Evolutionary conservation across 2,888 invertebrate species (phyloP), one percentile per base, ranked within the genome.

Genomic region (Cetonia aurata): DNA sequence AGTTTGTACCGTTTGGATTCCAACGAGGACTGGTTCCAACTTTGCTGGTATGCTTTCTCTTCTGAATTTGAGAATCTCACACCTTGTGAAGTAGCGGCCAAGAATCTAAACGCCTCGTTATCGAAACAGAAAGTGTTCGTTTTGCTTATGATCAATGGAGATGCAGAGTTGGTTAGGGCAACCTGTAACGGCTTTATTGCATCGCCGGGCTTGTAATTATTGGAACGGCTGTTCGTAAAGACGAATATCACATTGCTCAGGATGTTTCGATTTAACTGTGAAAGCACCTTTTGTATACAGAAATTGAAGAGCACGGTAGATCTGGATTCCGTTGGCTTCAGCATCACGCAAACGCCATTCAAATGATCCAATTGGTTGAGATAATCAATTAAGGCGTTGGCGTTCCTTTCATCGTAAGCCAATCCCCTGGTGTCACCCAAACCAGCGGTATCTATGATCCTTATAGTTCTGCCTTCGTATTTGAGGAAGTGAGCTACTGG

Each of bases 391-490:
- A 82, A 79, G 41, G 77, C 77, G 66, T 81, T 81, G 65, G 78
- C 80, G 56, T 81, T 81, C 10, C 67, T 53, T 25, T 79, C 71
- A 53, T 80, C 79, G 48, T 77, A 70, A 31, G 73, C 71, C 6
- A 74, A 72, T 1, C 81, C 81, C 31, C 78, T 74, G 1, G 78
- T 79, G 62, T 80, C 80, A 0, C 78, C 73, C 13, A 73, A 69
- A 4, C 75, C 75, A 3, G 75, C 73, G 0, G 75, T 75, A 41
- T 75, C 75, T 4, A 75, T 73, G 10, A 71, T 13, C 17, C 33
- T 48, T 25, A 71, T 25, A 9, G 31, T 48, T 12, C 13, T n/a
- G 25, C 31, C 41, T n/a, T 42, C 31, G 12, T 17, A 48, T 19
- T 10, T 33, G 12, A 69, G 13, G n/a, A 25, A 15, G 25, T 65